Evolutionary conservation across 2,888 invertebrate species (phyloP).

Genomic region (Litoditis marina): DNA sequence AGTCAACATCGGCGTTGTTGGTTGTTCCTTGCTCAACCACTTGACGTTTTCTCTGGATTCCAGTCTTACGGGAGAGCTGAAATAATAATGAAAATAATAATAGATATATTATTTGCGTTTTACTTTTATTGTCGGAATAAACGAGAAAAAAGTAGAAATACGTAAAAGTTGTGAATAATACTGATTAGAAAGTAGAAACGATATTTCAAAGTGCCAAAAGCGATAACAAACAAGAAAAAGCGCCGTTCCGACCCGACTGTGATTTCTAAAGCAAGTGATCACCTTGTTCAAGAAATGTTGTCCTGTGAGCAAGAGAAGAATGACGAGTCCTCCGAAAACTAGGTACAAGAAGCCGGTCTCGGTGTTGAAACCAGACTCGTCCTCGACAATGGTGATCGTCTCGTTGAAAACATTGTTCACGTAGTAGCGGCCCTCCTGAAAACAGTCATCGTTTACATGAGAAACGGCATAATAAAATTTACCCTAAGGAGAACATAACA

Average conservation of each 20-base stretch:
- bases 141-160: not conserved
- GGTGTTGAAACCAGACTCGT: slow-evolving; percentile 93
- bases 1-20: slow-evolving; percentile 81
- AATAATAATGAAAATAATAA: slow-evolving; percentile 14
- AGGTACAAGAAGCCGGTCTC: slow-evolving; percentile 98
- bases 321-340: slow-evolving; percentile 83
- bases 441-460: not conserved
- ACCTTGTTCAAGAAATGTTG: slow-evolving; percentile 62
- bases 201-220: not conserved
- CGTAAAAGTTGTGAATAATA: no score
- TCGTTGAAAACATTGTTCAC: slow-evolving; percentile 95
- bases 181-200: no score
- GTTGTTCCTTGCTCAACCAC: slow-evolving; percentile 80
- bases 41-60: slow-evolving; percentile 45
- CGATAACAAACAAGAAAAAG: not conserved
- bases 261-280: not conserved
- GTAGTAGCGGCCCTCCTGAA: slow-evolving; percentile 70
- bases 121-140: no score
- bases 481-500: no score
- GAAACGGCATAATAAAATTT: no score
- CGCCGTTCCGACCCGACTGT: no score
- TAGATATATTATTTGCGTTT: no score
- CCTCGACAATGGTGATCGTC: slow-evolving; percentile 89
- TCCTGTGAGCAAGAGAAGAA: slow-evolving; percentile 74
- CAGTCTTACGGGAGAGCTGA: slow-evolving; percentile 56